Conservation (phyloP, 2,797 vertebrate genomes). For the Octomys mimax region DNA sequence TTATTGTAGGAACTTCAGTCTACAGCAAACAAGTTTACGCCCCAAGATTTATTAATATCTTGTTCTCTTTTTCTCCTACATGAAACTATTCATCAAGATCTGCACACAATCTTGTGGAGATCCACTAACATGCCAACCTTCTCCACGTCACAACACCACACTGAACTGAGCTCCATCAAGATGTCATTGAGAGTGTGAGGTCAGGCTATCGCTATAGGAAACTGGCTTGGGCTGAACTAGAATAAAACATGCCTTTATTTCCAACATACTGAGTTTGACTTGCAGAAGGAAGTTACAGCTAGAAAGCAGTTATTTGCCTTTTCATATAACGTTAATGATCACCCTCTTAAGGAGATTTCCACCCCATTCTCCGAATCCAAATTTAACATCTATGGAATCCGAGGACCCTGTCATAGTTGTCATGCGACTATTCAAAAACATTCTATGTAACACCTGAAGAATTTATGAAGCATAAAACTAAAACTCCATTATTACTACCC, state of each 20-base stretch:
- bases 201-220: not conserved
- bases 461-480: not conserved
- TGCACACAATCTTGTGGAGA: not conserved
- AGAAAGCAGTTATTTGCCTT: not conserved
- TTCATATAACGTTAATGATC: not conserved
- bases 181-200: not conserved
- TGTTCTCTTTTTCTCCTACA: not conserved
- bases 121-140: not conserved
- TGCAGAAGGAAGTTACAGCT: not conserved
- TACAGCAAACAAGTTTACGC: not conserved
- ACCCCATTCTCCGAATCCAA: not conserved
- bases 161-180: not conserved
- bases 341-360: not conserved
- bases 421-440: not conserved
- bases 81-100: not conserved
- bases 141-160: not conserved
- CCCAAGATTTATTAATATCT: not conserved
- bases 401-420: not conserved
- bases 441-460: not conserved
- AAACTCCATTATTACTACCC: not conserved
- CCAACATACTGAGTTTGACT: not conserved
- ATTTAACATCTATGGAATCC: not conserved
- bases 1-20: not conserved
- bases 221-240: not conserved
- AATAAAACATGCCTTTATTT: constrained; percentile 17